Evolutionary conservation across 2,888 invertebrate genomes (phyloP), one percentile per base, ranked within the genome.

Genomic region (Carterocephalus palaemon): DNA sequence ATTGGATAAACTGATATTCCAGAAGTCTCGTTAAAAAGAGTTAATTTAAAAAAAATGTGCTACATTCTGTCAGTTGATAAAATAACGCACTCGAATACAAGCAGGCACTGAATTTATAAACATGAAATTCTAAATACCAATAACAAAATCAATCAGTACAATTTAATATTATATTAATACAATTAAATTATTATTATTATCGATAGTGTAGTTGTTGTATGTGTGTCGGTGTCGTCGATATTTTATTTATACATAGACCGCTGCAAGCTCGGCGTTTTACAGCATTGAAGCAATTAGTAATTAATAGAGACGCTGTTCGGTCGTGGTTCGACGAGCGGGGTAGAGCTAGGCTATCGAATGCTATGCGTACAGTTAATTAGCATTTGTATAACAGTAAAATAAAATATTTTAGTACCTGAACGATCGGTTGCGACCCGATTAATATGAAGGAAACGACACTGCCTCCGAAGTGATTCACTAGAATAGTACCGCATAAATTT

Each of bases 221-320:
- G 26, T 38, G 55, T 55, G 49, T 51, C 32, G 49, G 36, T 53
- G 51, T 55, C 51, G 57, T 32, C 53, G 53, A 57, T 54, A 53
- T 46, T 47, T 52, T 51, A 55, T 47, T 46, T 47, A 52, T 51
- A 55, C 45, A 54, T 34, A 47, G 48, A 53, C 46, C 57, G 62
- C 62, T 62, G 62, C 62, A 62, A 62, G 62, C 62, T 62, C 62
- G 36, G 15, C n/a, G n/a, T 12, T 29, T 34, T 22, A 23, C 12
- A 17, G 22, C 43, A 29, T 16, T 43, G 16, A 22, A 3, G 9
- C 17, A 28, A 31, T 13, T 20, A 42, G 20, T 34, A 26, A 34
- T 42, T 34, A 28, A n/a, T 43, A 31, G 36, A 9, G 4, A 23
- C n/a, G 16, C 12, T 23, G 28, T 36, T 29, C n/a, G 29, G 43